Conservation (phyloP, 2,888 invertebrate genomes). For the Sialis fuliginosa region DNA sequence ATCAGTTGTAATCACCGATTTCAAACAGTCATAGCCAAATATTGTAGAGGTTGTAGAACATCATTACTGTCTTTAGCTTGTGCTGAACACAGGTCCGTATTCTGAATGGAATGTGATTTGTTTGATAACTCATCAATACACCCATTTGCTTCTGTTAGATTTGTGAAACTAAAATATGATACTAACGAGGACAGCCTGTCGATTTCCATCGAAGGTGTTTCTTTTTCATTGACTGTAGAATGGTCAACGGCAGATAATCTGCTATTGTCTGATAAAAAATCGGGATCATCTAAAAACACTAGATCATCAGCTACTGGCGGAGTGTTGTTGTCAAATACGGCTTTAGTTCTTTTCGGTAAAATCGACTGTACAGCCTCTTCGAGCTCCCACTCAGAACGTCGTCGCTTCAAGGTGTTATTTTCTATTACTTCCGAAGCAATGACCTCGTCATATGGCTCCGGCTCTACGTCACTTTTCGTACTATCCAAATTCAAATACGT, state of each 20-base stretch:
- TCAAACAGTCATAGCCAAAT: constrained; percentile 36
- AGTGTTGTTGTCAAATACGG: constrained; percentile 13
- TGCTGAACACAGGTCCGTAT: constrained; percentile 33
- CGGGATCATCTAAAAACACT: constrained; percentile 26
- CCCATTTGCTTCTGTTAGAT: constrained; percentile 6
- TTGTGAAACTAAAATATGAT: constrained; percentile 33
- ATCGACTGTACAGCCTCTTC: constrained; percentile 35
- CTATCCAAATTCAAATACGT: constrained; percentile 31
- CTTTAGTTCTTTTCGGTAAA: constrained; percentile 28
- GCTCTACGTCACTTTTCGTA: constrained; percentile 13
- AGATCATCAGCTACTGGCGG: constrained; percentile 17
- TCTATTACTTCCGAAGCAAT: constrained; percentile 1
- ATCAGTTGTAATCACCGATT: not conserved
- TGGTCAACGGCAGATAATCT: constrained; percentile 5
- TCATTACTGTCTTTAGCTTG: constrained; percentile 30
- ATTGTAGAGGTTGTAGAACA: constrained; percentile 28
- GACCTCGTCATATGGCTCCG: constrained; percentile 6
- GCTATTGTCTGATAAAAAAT: constrained; percentile 22
- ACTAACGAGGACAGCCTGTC: constrained; percentile 38
- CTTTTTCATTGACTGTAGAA: constrained; percentile 5
- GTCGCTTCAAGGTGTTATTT: constrained; percentile 23
- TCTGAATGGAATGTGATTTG: constrained; percentile 23
- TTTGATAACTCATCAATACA: constrained; percentile 4
- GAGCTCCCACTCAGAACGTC: constrained; percentile 32
- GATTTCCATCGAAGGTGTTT: constrained; percentile 31